Evolutionary conservation across 2,888 invertebrate genomes (phyloP).

Genomic region (Phengaris arion): DNA sequence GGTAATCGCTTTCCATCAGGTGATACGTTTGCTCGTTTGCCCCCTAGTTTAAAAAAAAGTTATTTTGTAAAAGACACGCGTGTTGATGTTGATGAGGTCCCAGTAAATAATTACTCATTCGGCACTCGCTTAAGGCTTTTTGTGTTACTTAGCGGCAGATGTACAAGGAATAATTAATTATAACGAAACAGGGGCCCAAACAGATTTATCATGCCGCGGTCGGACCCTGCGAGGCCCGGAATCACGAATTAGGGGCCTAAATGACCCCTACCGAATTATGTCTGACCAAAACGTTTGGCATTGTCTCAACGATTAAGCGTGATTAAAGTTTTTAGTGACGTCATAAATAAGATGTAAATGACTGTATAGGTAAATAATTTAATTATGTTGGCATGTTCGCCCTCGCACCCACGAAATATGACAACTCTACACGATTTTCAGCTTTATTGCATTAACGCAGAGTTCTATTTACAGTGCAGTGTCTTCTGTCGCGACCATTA

Average conservation of each 20-base stretch:
- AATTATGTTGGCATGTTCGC: too few species aligned
- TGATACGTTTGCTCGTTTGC: too few species aligned
- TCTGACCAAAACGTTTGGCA: slow-evolving; percentile 25
- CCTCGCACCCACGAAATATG: too few species aligned
- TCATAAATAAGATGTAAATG: neutral
- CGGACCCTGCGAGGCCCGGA: slow-evolving; percentile 42
- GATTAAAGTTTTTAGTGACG: slow-evolving; percentile 14
- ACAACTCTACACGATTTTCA: too few species aligned
- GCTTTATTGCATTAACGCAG: too few species aligned
- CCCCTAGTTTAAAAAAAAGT: too few species aligned
- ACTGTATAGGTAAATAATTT: too few species aligned
- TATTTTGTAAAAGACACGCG: neutral
- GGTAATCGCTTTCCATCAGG: too few species aligned
- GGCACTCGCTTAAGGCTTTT: slow-evolving; percentile 21
- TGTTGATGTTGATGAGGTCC: neutral
- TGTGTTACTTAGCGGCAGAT: slow-evolving; percentile 36
- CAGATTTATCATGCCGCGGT: slow-evolving; percentile 55
- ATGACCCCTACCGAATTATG: slow-evolving; percentile 34
- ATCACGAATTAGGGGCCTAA: slow-evolving; percentile 54
- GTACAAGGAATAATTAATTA: slow-evolving; percentile 53
- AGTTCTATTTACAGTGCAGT: too few species aligned
- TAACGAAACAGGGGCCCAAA: slow-evolving; percentile 50
- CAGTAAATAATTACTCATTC: slow-evolving; percentile 22
- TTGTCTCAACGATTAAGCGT: slow-evolving; percentile 13
- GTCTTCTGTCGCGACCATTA: too few species aligned